Evolutionary conservation across 2,888 invertebrate genomes (phyloP), one percentile per base, ranked within the genome.

Genomic region (Heliconius aoede): DNA sequence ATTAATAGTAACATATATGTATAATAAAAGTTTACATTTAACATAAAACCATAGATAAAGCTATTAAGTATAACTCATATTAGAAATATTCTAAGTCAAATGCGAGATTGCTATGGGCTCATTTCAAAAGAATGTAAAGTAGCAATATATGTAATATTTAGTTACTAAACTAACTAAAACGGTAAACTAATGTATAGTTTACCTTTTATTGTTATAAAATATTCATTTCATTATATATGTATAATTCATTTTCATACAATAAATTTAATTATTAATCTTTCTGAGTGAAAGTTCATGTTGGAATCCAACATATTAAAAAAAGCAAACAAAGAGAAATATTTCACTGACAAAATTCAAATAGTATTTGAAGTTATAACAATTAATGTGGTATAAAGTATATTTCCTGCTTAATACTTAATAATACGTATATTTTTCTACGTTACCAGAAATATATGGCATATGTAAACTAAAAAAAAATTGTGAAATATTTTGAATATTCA

Each of bases 391-490:
- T 55, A 55, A 55, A 9, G 2, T 15, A 7, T 18, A 24, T 60
- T 60, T 60, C 24, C 26, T 26, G 24, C 24, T 32, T 8, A 11
- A 64, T 24, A 64, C 13, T 64, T 32, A n/a, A 64, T 32, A n/a
- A 36, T 32, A 64, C 1, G 15, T 26, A 26, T 24, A 2, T 21
- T 18, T 46, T 18, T 18, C 46, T 46, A 18, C 5, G 60, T 64
- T 64, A 64, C 64, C 64, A 64, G 64, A 64, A 64, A 64, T 64
- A 32, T 32, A 32, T 36, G 32, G 0, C 18, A 30, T 62, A 21
- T 30, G 1, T 4, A 36, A 62, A 58, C 9, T 13, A 24, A n/a
- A 58, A 7, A 60, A 60, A 60, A 5, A 26, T 60, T 26, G n/a
- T n/a, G 1, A 26, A n/a, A 55, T n/a, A 9, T 18, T 5, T 46